Conservation (phyloP, 2,113 vertebrate genomes). For the Scomber colias region DNA sequence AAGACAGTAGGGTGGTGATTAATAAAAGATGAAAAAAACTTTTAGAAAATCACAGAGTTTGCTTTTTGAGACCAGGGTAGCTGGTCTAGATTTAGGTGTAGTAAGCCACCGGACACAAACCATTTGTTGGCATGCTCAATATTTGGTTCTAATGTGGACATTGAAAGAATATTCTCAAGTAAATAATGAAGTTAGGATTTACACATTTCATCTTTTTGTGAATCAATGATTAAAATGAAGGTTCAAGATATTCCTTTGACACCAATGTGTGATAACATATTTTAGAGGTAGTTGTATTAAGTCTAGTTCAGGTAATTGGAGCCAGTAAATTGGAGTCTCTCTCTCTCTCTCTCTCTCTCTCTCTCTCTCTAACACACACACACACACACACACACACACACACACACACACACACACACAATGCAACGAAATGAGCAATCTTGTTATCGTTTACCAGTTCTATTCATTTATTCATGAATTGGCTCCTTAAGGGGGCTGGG, state of each 20-base stretch:
- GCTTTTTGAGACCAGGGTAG: neutral
- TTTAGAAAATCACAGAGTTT: neutral
- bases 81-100: neutral
- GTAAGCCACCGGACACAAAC: neutral
- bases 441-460: conserved; percentile 56
- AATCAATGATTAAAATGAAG: conserved; percentile 2
- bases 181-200: conserved; percentile 2
- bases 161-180: neutral
- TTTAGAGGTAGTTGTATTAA: conserved; percentile 1
- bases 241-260: conserved; percentile 17
- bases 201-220: neutral
- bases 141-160: neutral
- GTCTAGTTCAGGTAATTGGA: conserved; percentile 39
- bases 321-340: conserved; percentile 8
- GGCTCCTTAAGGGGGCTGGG: conserved; percentile 47
- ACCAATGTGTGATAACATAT: neutral
- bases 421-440: conserved; percentile 58
- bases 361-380: neutral
- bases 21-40: neutral
- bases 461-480: conserved; percentile 77
- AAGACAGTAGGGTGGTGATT: neutral
- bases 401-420: conserved; percentile 16
- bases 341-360: neutral
- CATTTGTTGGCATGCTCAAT: too few relatives aligned
- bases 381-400: conserved; percentile 18